Percentiles rank a stretch among this genome's conserved stretches.
phyloP scores from a whole-genome alignment of 2,888 invertebrate species.

The Callosobruchus maculatus region DNA sequence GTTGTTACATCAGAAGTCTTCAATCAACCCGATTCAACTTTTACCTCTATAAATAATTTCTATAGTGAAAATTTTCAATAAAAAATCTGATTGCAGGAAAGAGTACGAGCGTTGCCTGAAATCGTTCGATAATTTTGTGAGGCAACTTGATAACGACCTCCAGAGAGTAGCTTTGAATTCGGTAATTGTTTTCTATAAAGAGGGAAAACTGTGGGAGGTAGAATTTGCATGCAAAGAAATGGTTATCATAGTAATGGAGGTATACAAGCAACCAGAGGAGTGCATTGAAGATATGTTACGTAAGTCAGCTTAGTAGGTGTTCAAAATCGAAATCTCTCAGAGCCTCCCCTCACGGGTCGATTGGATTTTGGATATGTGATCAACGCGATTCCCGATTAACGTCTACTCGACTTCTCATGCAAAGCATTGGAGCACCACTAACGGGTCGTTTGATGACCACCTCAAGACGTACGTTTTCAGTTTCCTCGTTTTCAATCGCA shows the following conservation, averaged over 20 bases:
- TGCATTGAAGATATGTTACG: constrained; percentile 30
- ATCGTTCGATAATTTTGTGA: constrained; percentile 14
- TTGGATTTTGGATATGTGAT: too few species aligned
- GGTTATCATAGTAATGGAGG: constrained; percentile 34
- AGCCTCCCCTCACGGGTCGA: too few species aligned
- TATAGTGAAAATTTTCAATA: background rate
- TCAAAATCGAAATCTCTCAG: too few species aligned
- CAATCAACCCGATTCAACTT: too few species aligned
- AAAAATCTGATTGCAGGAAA: background rate
- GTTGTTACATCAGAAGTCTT: too few species aligned
- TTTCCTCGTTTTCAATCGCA: too few species aligned
- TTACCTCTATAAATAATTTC: too few species aligned
- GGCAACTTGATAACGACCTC: constrained; percentile 30
- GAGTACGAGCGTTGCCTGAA: background rate
- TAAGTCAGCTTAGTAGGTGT: constrained; percentile 5
- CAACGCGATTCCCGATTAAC: too few species aligned
- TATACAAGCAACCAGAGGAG: constrained; percentile 30
- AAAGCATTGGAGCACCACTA: too few species aligned
- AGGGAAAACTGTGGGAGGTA: constrained; percentile 47
- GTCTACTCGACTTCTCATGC: too few species aligned
- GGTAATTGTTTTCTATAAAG: constrained; percentile 43
- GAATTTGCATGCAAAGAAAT: constrained; percentile 45
- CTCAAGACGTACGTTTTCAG: too few species aligned
- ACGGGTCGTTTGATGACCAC: too few species aligned
- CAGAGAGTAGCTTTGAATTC: constrained; percentile 38